phyloP scores from a whole-genome alignment of 2,113 vertebrate genomes.

The Xenopus laevis region DNA sequence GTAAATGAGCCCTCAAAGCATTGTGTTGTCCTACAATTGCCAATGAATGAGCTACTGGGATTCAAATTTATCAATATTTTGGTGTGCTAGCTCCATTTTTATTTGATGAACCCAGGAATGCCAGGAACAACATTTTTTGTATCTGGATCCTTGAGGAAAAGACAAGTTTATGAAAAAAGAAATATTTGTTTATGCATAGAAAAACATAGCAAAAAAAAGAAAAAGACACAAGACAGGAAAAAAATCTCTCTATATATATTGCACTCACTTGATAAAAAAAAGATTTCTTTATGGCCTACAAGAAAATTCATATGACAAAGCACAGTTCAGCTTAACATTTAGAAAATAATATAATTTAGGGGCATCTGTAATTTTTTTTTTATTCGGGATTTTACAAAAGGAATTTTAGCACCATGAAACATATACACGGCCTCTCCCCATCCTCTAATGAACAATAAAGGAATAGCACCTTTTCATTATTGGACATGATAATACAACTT shows the following conservation, averaged over 20 bases:
- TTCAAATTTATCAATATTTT: too few relatives aligned
- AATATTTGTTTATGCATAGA: slow-evolving; percentile 52
- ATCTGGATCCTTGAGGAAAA: background rate
- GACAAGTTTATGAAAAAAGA: slow-evolving; percentile 63
- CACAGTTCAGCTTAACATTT: slow-evolving; percentile 49
- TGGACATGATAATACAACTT: slow-evolving; percentile 58
- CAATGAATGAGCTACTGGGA: too few relatives aligned
- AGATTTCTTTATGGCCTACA: slow-evolving; percentile 46
- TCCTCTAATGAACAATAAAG: slow-evolving; percentile 70
- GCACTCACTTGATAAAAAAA: slow-evolving; percentile 57
- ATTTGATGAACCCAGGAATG: too few relatives aligned
- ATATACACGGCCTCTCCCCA: slow-evolving; percentile 72
- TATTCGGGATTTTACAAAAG: slow-evolving; percentile 68
- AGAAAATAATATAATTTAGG: slow-evolving; percentile 49
- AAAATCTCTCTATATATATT: slow-evolving; percentile 52
- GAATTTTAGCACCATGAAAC: slow-evolving; percentile 78
- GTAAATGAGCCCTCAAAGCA: too few relatives aligned
- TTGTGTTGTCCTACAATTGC: too few relatives aligned
- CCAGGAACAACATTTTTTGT: too few relatives aligned
- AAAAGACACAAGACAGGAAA: slow-evolving; percentile 49
- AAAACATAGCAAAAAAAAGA: slow-evolving; percentile 49
- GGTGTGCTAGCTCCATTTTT: too few relatives aligned
- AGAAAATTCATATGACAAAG: slow-evolving; percentile 31
- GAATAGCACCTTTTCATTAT: slow-evolving; percentile 80
- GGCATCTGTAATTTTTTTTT: slow-evolving; percentile 51